Base-by-base conservation (phyloP, 35 echinoderm and acorn worm genomes). In the Apostichopus japonicus region DNA sequence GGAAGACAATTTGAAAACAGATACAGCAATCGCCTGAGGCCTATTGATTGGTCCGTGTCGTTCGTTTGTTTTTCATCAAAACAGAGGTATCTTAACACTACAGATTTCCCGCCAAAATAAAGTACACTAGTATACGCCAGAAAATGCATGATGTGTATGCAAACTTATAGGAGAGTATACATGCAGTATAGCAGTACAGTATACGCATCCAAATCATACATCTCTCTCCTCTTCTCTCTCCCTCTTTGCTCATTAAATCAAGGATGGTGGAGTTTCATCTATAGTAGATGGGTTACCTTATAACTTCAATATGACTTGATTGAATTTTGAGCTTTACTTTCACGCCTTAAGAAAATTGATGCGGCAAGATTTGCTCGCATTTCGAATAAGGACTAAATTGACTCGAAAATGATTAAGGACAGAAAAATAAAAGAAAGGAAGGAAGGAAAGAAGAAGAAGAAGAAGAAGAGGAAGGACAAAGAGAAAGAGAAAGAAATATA, bases 61-160 rank as follows among this genome's bases (percentile, higher is more conserved):
- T 83, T n/a, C 79, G 54, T 54, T 83, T 83, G 79, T 83, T 83
- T 83, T 83, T 83, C 79, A 83, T 83, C 79, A 83, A 83, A 83
- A 83, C 79, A 83, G 44, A 15, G 79, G 79, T 17, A 83, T 54
- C 79, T 83, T 83, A 83, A 53, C 54, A 51, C 79, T 54, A 83
- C 17, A 17, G 27, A 17, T 67, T 67, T 67, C 44, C 79, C 19
- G 44, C 79, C 17, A 52, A 83, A 83, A 51, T 53, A 83, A 83
- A 83, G 79, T 83, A 83, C 79, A 83, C 27, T 33, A 33, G 27
- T 33, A 33, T 33, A 33, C 79, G 79, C 44, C 16, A 54, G 79
- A 53, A 53, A 14, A 17, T 67, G 17, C 17, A 67, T 67, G 10
- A 67, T 67, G 63, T 67, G 63, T 67, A 67, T 67, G 63, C 17